Conservation (phyloP, 2,888 invertebrate species). For the Steinernema hermaphroditum region DNA sequence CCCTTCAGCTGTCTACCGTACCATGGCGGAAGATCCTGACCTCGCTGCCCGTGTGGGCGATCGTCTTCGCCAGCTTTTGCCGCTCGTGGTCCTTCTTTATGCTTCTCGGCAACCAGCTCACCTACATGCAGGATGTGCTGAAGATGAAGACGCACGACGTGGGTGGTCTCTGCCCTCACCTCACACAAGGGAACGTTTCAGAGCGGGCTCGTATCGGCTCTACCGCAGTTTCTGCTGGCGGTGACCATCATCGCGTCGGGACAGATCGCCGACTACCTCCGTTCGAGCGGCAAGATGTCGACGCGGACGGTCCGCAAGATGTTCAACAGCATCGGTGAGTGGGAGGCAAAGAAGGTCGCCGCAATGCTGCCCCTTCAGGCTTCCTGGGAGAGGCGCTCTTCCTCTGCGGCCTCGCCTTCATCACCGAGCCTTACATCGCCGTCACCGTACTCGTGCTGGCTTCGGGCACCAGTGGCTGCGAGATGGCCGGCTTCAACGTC, state of each 20-base stretch:
- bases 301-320: constrained; percentile 92
- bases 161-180: background rate
- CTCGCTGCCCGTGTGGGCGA: constrained; percentile 94
- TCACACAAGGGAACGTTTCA: background rate
- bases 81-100: constrained; percentile 98
- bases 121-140: constrained; percentile 89
- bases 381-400: constrained; percentile 96
- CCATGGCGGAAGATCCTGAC: constrained; percentile 91
- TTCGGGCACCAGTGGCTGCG: constrained; percentile 95
- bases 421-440: constrained; percentile 75
- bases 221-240: constrained; percentile 96
- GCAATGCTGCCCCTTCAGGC: constrained; percentile 69
- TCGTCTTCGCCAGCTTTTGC: constrained; percentile 91
- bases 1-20: constrained; percentile 61
- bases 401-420: constrained; percentile 88
- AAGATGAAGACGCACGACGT: constrained; percentile 87
- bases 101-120: constrained; percentile 89
- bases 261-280: constrained; percentile 86
- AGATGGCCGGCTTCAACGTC: constrained; percentile 97
- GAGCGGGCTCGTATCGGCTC: constrained; percentile 73
- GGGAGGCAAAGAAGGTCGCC: too few species aligned
- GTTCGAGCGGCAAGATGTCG: constrained; percentile 82
- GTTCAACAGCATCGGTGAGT: constrained; percentile 75
- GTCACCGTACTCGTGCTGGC: constrained; percentile 87
- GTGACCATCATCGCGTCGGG: constrained; percentile 93